phyloP scores from a whole-genome alignment of 2,888 invertebrate species.

The Apodemia mormo region DNA sequence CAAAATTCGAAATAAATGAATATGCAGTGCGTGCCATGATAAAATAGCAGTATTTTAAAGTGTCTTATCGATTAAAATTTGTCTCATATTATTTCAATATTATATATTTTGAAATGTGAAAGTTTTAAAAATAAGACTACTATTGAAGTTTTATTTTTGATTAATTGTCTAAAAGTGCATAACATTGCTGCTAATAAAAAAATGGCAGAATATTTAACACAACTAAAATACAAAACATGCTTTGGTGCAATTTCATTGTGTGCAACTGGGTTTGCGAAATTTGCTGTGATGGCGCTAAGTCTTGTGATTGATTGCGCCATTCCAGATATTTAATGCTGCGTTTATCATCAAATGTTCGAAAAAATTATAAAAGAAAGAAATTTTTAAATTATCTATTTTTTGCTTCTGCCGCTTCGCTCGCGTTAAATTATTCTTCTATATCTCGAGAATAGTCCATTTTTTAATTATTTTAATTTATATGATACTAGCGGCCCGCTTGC shows the following conservation, averaged over 20 bases:
- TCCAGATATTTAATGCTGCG: too few relatives aligned
- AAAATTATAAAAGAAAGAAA: too few relatives aligned
- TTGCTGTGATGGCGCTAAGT: neutral
- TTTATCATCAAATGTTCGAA: too few relatives aligned
- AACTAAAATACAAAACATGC: constrained; percentile 17
- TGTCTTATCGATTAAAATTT: constrained; percentile 3
- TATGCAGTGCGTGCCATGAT: constrained; percentile 14
- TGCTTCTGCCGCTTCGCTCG: too few relatives aligned
- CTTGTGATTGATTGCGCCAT: too few relatives aligned
- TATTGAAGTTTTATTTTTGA: neutral
- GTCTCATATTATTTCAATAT: neutral
- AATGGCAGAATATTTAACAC: constrained; percentile 8
- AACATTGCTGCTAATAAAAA: constrained; percentile 14
- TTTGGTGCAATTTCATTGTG: constrained; percentile 11
- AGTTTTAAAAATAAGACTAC: constrained; percentile 8
- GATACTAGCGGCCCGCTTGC: too few relatives aligned
- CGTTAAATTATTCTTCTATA: too few relatives aligned
- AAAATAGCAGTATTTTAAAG: constrained; percentile 11
- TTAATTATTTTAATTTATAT: too few relatives aligned
- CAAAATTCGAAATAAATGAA: neutral
- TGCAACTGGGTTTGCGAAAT: constrained; percentile 10
- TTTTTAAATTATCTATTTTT: too few relatives aligned
- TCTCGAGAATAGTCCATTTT: too few relatives aligned
- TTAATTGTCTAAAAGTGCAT: constrained; percentile 6
- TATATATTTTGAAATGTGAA: neutral